A percentile compares a stretch with the other conserved stretches of the same genome.
Evolutionary conservation across 2,888 invertebrate genomes (phyloP).

Genomic region (Drosophila subsilvestris): DNA sequence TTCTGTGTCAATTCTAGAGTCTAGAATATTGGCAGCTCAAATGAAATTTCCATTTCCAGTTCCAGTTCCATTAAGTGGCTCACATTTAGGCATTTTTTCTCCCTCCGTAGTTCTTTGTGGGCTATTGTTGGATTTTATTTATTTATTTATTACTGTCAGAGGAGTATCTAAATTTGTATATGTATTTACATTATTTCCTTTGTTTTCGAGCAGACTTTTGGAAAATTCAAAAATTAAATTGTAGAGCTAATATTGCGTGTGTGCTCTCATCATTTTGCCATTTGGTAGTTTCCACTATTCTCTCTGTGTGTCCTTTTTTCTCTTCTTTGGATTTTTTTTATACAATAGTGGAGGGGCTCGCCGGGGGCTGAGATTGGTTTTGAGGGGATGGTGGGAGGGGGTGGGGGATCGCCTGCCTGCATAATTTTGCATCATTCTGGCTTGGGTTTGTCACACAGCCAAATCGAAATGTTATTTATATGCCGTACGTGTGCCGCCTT

Average conservation of each 20-base stretch:
- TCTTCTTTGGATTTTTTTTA: neutral
- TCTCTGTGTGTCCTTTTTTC: neutral
- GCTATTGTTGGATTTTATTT: constrained; percentile 10
- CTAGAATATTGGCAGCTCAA: neutral
- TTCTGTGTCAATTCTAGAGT: constrained; percentile 11
- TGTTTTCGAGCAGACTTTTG: neutral
- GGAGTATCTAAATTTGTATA: constrained; percentile 2
- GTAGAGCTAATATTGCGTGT: neutral
- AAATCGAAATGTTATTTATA: constrained; percentile 78
- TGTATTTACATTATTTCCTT: too few relatives aligned
- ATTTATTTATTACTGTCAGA: neutral
- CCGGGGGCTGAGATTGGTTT: neutral
- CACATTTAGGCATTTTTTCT: neutral
- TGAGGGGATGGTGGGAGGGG: neutral
- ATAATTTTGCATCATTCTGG: constrained; percentile 66
- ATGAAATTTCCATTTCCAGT: neutral
- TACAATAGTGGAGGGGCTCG: neutral
- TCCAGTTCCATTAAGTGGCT: constrained; percentile 25
- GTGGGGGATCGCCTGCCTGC: constrained; percentile 40
- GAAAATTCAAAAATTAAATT: too few relatives aligned
- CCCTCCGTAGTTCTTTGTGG: constrained; percentile 7
- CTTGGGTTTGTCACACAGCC: constrained; percentile 74
- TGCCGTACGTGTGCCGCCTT: constrained; percentile 68
- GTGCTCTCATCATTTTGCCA: neutral
- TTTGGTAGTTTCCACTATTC: neutral